Evolutionary conservation across 2,888 invertebrate genomes (phyloP), one percentile per base, ranked within the genome.

Genomic region (Leucoptera coffeella): DNA sequence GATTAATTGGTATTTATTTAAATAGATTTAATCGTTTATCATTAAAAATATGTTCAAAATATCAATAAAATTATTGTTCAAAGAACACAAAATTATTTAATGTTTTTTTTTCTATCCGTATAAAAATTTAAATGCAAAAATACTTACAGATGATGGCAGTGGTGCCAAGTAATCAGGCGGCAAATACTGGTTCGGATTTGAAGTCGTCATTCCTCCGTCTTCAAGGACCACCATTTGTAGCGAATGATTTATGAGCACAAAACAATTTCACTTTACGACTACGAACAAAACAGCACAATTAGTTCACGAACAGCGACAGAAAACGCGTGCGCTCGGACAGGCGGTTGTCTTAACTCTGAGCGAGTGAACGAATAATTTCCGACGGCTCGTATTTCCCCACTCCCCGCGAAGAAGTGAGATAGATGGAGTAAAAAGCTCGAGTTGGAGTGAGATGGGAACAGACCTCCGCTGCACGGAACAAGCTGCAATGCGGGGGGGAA

Each of bases 81-180:
- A n/a, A n/a, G n/a, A n/a, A n/a, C n/a, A n/a, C n/a, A n/a, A n/a
- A n/a, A n/a, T n/a, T n/a, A n/a, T n/a, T n/a, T n/a, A n/a, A n/a
- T 24, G 21, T 23, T 25, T 19, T 22, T 11, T n/a, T n/a, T 8
- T 22, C 5, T n/a, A n/a, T n/a, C n/a, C n/a, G n/a, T n/a, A n/a
- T n/a, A n/a, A n/a, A n/a, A n/a, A n/a, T n/a, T n/a, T n/a, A 17
- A 9, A 7, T 31, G 28, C 30, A 36, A 45, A 30, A 36, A 48
- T 59, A 80, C 91, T 85, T 80, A 94, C 94, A 83, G 92, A 86
- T 35, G 92, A 89, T 37, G 93, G 87, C 56, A 94, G 77, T 41
- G 94, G 94, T 41, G 92, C 86, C 49, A 95, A 77, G 73, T 94
- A 94, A 78, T 95, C 95, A 65, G 94, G 94, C 62, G 92, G 89